Base-by-base conservation (phyloP, 1,140 invertebrate genomes). In the Liolophura sinensis region DNA sequence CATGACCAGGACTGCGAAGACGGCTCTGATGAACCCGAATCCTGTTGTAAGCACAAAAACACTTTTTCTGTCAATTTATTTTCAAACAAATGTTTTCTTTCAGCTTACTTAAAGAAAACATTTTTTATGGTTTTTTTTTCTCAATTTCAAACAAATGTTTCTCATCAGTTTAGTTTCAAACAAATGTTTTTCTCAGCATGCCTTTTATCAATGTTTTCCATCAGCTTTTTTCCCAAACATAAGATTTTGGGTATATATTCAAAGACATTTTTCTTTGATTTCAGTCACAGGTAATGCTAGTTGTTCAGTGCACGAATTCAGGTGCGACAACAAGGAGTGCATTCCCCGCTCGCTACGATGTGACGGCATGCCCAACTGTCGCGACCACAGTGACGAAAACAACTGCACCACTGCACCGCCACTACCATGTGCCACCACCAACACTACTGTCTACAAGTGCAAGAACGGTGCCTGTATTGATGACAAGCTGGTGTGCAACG, bases 271-370 rank as follows among this genome's bases (percentile, higher is more conserved):
- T 25, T 47, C 48, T 40, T 25, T 20, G 9, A 51, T 24, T 1
- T 15, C 57, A 67, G 68, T 64, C 97, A 95, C 89, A 92, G 92
- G 16, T 90, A 94, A 75, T 96, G 93, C 78, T 88, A 90, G 73
- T 95, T 78, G 77, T 61, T 54, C 56, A 14, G 58, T 31, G 3
- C 91, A 93, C 0, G 93, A 97, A 82, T 98, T 96, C 82, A 90
- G 89, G n/a, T 98, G 95, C 78, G 93, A 77, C 89, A 89, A 88
- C 25, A 97, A 96, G 78, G 92, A 94, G 0, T 98, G 96, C 78
- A 91, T 99, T 63, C 92, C 90, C 0, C 90, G 89, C 68, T 90
- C 90, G 3, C 97, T 95, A 94, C 87, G 89, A 71, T 95, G 93
- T 81, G 92, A 96, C 75, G 93, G 93, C 0, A 79, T 88, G 54